Evolutionary conservation across 2,888 invertebrate species (phyloP), one percentile per base, ranked within the genome.

Genomic region (Piscicola geometra): DNA sequence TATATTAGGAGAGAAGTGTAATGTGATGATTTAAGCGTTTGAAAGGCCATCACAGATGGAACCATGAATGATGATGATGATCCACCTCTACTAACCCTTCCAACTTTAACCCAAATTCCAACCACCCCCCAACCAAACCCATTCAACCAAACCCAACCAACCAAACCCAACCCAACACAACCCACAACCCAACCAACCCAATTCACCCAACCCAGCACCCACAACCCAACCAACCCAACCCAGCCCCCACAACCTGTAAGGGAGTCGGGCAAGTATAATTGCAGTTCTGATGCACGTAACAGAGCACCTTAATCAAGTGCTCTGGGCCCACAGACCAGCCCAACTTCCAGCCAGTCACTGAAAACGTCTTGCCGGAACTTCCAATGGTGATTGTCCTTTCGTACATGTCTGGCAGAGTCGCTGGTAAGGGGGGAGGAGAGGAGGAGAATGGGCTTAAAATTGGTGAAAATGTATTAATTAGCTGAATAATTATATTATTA

Each of bases 321-420:
- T 89, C 89, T 0, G 97, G 96, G 0, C 92, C 97, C 84, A 96
- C 93, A 0, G 93, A 93, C 98, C 98, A 99, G 73, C 98, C 98
- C 1, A 90, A 89, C 88, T 87, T 84, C 83, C 84, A 85, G 1
- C 98, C 98, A 0, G 98, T 99, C 21, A 94, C 93, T 75, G 94
- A 94, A 87, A 98, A 97, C 3, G 78, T 94, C 88, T 98, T 99
- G 0, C 98, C 98, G 0, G 96, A 98, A 32, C 96, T 97, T 0
- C 98, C 96, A 79, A 99, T 90, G 0, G 98, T 97, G 50, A 99
- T 90, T 0, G 98, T 98, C 33, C 97, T 89, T 79, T 99, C 95
- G 92, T 94, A 99, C 98, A 99, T 99, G 25, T 88, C 95, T 0
- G 97, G 97, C 9, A 99, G 85, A 0, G 93, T 91, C 0, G 93